A percentile compares a stretch with the other conserved stretches of the same genome.
These are phyloP conservation scores for Mormyrops boulengeri DNA, from an alignment of 2,797 vertebrate genomes.

Conservation along the genomic window DNA sequence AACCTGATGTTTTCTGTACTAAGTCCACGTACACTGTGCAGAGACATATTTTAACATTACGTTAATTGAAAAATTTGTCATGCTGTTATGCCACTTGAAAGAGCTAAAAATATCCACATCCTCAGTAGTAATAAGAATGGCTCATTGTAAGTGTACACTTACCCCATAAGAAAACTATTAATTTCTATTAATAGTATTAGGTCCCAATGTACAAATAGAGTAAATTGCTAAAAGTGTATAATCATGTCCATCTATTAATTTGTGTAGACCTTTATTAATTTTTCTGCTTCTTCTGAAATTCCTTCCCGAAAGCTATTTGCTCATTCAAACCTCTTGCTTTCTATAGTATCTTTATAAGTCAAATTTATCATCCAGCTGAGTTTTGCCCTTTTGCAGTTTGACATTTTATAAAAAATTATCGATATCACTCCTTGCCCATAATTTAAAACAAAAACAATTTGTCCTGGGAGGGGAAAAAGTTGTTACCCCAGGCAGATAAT, in stretches of 20 bases:
- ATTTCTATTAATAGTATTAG: background rate
- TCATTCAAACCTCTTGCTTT: background rate
- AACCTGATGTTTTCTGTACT: background rate
- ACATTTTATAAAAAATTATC: background rate
- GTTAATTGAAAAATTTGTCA: background rate
- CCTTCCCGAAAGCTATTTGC: background rate
- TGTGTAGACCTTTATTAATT: background rate
- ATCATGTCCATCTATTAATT: background rate
- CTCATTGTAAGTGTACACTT: background rate
- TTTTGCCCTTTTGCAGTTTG: background rate
- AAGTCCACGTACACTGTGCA: background rate
- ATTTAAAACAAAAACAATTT: background rate
- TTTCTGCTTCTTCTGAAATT: background rate
- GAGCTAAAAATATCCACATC: background rate
- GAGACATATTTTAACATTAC: background rate
- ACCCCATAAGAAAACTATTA: background rate
- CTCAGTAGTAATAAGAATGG: background rate
- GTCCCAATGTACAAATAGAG: background rate
- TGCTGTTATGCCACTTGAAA: background rate
- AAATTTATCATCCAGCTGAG: background rate
- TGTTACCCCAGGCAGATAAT: constrained; percentile 7
- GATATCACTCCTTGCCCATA: background rate
- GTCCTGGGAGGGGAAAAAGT: background rate
- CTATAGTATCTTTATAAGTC: background rate
- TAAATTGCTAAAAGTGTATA: background rate